Conservation (phyloP, 2,113 vertebrate genomes). For the Cinclus cinclus region DNA sequence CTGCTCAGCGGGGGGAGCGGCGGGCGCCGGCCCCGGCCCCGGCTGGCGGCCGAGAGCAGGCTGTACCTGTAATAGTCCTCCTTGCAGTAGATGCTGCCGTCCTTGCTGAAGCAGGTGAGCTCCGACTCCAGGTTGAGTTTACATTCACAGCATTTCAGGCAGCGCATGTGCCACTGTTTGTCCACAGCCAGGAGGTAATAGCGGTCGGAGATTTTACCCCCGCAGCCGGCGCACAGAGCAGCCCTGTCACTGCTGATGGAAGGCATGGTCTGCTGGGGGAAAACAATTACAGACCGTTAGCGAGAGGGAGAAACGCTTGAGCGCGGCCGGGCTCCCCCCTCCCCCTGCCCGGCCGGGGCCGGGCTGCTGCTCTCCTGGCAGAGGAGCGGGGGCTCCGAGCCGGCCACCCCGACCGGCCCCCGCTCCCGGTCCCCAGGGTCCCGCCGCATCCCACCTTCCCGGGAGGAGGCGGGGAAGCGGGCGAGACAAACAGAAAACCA, state of each 20-base stretch:
- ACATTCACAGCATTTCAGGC: conserved; percentile 97
- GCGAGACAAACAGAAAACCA: not conserved
- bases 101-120: conserved; percentile 99
- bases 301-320: not conserved
- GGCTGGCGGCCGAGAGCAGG: not conserved
- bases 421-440: not conserved
- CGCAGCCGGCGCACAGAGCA: conserved; percentile 95
- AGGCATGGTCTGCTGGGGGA: conserved; percentile 84
- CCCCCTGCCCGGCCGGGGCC: not conserved
- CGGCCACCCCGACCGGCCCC: not conserved
- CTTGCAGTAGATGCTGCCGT: conserved; percentile 99
- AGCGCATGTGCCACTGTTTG: conserved; percentile 99
- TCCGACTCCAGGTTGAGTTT: conserved; percentile 98
- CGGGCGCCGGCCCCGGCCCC: not conserved
- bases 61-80: conserved; percentile 97
- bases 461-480: not conserved
- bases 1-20: not conserved
- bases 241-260: conserved; percentile 91
- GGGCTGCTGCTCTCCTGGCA: not conserved
- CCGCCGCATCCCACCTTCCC: not conserved
- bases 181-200: conserved; percentile 99
- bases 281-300: conserved; percentile 59
- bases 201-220: conserved; percentile 94
- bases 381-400: not conserved
- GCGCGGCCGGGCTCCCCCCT: not conserved